Evolutionary conservation across 1,140 invertebrate species (phyloP).

Genomic region (Goniozus legneri): DNA sequence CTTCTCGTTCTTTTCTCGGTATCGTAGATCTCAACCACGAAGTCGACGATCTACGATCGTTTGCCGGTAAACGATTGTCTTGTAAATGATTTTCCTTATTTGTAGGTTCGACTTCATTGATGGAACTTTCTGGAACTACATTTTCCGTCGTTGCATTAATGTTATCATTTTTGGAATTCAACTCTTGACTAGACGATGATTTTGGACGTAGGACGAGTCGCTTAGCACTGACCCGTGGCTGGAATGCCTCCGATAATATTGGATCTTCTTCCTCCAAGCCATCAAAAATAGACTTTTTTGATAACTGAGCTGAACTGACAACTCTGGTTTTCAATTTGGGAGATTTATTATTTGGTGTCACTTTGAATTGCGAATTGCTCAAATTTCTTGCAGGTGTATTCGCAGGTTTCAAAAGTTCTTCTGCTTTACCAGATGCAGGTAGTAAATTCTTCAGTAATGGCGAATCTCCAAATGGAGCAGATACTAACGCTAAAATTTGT

Average conservation of each 20-base stretch:
- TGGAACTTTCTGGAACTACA: conserved; percentile 7
- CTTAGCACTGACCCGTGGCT: conserved; percentile 62
- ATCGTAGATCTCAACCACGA: conserved; percentile 28
- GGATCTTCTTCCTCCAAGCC: conserved; percentile 68
- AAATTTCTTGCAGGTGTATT: conserved; percentile 63
- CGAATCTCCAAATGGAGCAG: conserved; percentile 76
- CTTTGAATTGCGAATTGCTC: conserved; percentile 60
- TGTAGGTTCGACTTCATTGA: conserved; percentile 18
- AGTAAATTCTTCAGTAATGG: conserved; percentile 72
- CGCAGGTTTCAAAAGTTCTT: conserved; percentile 71
- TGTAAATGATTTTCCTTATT: conserved; percentile 40
- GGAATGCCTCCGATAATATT: conserved; percentile 60
- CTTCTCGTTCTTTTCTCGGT: conserved; percentile 7
- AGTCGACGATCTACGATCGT: conserved; percentile 38
- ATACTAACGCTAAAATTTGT: conserved; percentile 66
- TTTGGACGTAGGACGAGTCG: conserved; percentile 58
- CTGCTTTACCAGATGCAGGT: conserved; percentile 61
- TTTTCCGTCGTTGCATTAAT: conserved; percentile 13
- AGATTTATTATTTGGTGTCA: conserved; percentile 58
- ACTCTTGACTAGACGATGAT: conserved; percentile 19
- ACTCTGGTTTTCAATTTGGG: conserved; percentile 63
- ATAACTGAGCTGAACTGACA: conserved; percentile 49
- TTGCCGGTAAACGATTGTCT: conserved; percentile 17
- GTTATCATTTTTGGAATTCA: conserved; percentile 23
- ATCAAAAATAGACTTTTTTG: conserved; percentile 68